Conservation (phyloP, 2,113 vertebrate species). For the Macquaria ambigua region DNA sequence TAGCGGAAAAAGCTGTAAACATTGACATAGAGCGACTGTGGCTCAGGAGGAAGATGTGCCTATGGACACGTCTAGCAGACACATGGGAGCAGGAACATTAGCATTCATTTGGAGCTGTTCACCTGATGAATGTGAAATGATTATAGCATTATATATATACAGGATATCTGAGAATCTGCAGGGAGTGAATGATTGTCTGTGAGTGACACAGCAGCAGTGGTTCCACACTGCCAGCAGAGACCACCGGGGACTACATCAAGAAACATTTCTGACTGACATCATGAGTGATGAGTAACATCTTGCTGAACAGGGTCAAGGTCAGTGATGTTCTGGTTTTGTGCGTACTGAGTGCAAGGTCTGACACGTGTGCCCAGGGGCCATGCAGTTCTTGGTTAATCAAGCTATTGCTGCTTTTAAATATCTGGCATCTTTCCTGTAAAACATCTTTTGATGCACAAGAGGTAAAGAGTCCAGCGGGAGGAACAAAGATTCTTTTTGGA, state of each 20-base stretch:
- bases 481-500: neutral
- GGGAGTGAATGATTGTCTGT: conserved; percentile 7
- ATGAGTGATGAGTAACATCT: conserved; percentile 26
- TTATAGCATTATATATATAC: neutral
- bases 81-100: too few relatives aligned
- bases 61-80: neutral
- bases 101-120: neutral
- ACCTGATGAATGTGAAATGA: neutral
- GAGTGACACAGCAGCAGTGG: neutral
- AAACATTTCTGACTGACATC: conserved; percentile 36
- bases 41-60: too few relatives aligned
- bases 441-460: neutral
- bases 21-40: neutral
- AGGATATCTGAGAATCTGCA: neutral
- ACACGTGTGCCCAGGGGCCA: conserved; percentile 3
- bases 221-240: neutral
- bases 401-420: neutral
- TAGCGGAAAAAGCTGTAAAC: neutral
- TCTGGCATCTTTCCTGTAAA: neutral
- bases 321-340: conserved; percentile 10
- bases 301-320: conserved; percentile 29
- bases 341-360: neutral
- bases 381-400: neutral
- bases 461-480: neutral
- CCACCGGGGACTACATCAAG: conserved; percentile 12